Conservation (phyloP, 2,113 vertebrate species). For the Nesospiza acunhae region DNA sequence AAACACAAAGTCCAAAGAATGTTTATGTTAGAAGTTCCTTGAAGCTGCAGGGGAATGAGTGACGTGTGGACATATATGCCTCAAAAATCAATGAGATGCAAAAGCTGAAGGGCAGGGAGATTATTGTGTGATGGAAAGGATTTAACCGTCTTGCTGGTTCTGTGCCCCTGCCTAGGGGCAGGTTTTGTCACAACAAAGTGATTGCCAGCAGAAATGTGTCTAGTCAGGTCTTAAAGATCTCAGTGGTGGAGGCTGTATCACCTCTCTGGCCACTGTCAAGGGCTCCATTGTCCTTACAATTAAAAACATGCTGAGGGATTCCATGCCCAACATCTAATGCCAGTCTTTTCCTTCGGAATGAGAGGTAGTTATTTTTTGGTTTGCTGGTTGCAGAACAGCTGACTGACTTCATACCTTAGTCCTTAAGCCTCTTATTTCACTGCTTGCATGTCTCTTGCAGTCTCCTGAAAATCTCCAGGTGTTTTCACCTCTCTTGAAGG, state of each 20-base stretch:
- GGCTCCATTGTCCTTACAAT: background rate
- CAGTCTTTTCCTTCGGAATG: background rate
- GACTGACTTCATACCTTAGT: background rate
- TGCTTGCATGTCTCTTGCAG: background rate
- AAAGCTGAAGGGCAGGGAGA: background rate
- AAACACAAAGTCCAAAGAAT: background rate
- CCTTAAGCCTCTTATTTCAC: background rate
- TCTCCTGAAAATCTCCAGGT: background rate
- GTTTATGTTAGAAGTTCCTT: background rate
- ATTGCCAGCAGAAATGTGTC: background rate
- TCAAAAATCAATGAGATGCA: slow-evolving; percentile 15
- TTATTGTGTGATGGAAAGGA: background rate
- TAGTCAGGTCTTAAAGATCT: background rate
- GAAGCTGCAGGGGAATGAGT: background rate
- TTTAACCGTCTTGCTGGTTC: slow-evolving; percentile 23
- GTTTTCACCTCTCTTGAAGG: background rate
- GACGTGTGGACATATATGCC: background rate
- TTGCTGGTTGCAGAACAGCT: background rate
- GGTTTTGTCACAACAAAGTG: background rate
- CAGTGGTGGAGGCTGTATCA: background rate
- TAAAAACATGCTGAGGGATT: background rate
- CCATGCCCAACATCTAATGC: accelerated
- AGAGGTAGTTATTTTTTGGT: background rate
- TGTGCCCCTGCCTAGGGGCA: background rate
- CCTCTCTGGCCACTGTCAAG: background rate